Evolutionary conservation across 2,113 vertebrate genomes (phyloP).

Genomic region (Ammospiza caudacuta): DNA sequence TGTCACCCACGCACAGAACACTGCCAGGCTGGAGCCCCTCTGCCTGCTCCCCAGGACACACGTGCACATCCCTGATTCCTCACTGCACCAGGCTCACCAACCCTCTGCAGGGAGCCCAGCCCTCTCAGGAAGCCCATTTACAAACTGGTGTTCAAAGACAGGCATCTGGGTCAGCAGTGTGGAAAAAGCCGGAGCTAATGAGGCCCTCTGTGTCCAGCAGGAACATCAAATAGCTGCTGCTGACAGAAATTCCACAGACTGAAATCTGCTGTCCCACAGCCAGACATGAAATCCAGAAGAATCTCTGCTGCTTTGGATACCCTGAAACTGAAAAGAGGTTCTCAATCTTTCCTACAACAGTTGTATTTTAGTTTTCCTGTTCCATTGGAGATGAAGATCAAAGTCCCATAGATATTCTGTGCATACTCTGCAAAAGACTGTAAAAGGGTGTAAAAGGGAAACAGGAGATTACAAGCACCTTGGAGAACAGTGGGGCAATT

Average conservation of each 20-base stretch:
- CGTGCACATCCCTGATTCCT: neutral
- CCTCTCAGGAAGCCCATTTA: neutral
- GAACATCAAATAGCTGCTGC: neutral
- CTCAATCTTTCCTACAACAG: neutral
- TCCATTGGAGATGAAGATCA: neutral
- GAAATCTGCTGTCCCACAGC: neutral
- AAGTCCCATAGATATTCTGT: neutral
- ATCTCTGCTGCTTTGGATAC: neutral
- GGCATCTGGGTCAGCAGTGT: neutral
- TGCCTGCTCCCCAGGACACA: neutral
- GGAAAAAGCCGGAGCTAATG: accelerated
- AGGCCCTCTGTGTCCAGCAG: neutral
- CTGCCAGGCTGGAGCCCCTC: neutral
- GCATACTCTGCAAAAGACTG: neutral
- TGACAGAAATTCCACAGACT: neutral
- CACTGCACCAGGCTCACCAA: neutral
- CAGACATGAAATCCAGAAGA: neutral
- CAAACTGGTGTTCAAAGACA: neutral
- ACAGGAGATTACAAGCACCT: accelerated
- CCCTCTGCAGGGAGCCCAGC: neutral
- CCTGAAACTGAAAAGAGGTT: neutral
- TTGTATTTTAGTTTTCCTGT: neutral
- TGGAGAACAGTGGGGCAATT: accelerated
- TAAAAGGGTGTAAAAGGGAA: neutral
- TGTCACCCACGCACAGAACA: accelerated